Percentiles rank a stretch among this genome's conserved stretches.
Conservation (phyloP, 2,888 invertebrate genomes). For the Acronicta leporina region DNA sequence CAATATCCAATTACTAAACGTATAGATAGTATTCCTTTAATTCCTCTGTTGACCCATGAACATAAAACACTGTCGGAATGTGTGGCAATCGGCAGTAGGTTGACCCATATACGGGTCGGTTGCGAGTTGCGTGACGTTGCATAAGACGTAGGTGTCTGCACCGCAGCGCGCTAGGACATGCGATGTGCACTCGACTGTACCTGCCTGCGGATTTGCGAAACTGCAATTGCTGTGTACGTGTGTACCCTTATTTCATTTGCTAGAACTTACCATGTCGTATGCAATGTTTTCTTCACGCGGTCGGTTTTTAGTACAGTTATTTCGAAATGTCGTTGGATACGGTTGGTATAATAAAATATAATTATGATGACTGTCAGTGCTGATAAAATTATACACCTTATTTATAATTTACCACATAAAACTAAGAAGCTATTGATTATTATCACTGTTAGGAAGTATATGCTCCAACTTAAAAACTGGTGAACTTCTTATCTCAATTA, state of each 20-base stretch:
- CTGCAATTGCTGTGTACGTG: slow-evolving; percentile 15
- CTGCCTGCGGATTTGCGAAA: slow-evolving; percentile 67
- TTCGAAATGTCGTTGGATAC: neutral
- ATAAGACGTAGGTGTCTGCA: slow-evolving; percentile 60
- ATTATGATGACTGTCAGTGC: too few species aligned
- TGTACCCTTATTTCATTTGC: neutral
- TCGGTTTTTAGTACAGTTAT: neutral
- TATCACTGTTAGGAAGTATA: too few species aligned
- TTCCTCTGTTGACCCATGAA: slow-evolving; percentile 26
- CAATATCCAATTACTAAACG: slow-evolving; percentile 8
- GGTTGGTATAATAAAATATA: neutral
- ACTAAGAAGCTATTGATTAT: too few species aligned
- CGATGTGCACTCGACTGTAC: slow-evolving; percentile 77
- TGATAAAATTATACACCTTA: too few species aligned
- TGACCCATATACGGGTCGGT: slow-evolving; percentile 71
- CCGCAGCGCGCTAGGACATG: slow-evolving; percentile 65
- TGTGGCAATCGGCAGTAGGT: slow-evolving; percentile 37
- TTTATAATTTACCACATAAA: too few species aligned
- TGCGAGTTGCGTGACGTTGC: slow-evolving; percentile 77
- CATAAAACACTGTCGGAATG: slow-evolving; percentile 33
- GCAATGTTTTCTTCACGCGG: neutral
- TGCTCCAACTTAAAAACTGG: too few species aligned
- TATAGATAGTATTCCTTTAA: slow-evolving; percentile 19
- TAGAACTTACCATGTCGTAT: neutral
- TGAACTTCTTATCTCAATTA: too few species aligned